These are phyloP conservation scores for Amphilophus citrinellus DNA, from an alignment of 2,113 vertebrate genomes.

Conservation along the genomic window DNA sequence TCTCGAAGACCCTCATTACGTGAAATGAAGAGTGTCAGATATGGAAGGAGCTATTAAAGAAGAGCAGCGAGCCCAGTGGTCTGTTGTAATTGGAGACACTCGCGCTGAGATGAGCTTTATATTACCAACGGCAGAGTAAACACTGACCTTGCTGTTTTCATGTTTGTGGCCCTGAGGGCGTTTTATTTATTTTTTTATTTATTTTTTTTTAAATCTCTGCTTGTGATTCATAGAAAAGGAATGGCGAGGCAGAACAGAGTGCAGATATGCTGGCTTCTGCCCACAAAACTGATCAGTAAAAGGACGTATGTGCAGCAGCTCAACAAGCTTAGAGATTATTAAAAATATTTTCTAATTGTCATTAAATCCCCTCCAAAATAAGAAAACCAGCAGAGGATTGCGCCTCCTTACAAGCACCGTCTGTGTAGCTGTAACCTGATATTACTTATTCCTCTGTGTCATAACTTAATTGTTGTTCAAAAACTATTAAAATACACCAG, in stretches of 20 bases:
- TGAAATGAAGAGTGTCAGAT: constrained; percentile 77
- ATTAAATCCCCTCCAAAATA: constrained; percentile 9
- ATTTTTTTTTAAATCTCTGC: background rate
- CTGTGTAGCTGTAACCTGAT: constrained; percentile 1
- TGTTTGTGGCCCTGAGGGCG: constrained; percentile 36
- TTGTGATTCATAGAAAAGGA: constrained; percentile 53
- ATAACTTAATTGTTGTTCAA: constrained; percentile 7
- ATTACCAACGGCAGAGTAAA: constrained; percentile 54
- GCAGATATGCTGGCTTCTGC: constrained; percentile 14
- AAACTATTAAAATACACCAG: constrained; percentile 8
- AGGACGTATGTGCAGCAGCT: background rate
- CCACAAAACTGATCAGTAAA: constrained; percentile 12
- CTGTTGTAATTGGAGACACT: constrained; percentile 68
- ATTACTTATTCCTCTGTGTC: constrained; percentile 5
- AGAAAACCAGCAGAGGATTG: background rate
- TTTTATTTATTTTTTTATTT: constrained; percentile 31
- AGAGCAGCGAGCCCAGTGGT: constrained; percentile 52
- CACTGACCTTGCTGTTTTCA: constrained; percentile 72
- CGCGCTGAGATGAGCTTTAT: constrained; percentile 67
- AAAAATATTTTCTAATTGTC: constrained; percentile 8
- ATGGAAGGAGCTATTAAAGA: constrained; percentile 67
- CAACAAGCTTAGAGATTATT: background rate
- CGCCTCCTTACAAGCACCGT: background rate
- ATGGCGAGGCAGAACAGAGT: constrained; percentile 25
- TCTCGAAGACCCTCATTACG: constrained; percentile 73